Evolutionary conservation across 2,888 invertebrate species (phyloP).

Genomic region (Uloborus plumipes): DNA sequence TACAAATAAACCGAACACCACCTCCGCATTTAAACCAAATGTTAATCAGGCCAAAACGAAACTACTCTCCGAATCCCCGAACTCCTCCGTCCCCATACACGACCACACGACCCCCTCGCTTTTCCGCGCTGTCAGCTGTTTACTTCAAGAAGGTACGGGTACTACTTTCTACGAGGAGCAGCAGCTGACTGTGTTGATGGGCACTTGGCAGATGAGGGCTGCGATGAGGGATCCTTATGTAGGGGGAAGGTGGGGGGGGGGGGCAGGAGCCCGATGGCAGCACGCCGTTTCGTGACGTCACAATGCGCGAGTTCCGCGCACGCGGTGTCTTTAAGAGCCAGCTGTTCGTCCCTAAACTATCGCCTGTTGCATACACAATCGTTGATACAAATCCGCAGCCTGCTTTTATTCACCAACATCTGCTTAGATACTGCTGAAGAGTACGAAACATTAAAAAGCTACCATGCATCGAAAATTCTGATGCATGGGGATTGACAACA

Average conservation of each 20-base stretch:
- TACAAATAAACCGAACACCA: too few relatives aligned
- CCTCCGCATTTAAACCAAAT: too few relatives aligned
- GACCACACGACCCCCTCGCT: conserved; percentile 1
- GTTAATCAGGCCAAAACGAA: too few relatives aligned
- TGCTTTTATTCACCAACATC: conserved; percentile 37
- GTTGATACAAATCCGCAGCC: conserved; percentile 21
- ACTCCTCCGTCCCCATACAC: neutral
- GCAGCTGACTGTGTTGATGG: conserved; percentile 57
- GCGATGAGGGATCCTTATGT: neutral
- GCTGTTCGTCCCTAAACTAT: conserved; percentile 26
- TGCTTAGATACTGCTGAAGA: neutral
- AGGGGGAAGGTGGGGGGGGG: conserved; percentile 12
- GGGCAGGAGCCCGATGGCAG: conserved; percentile 39
- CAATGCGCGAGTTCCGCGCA: conserved; percentile 51
- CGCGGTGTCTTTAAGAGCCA: conserved; percentile 20
- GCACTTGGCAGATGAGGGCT: conserved; percentile 41
- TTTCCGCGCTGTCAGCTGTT: conserved; percentile 42
- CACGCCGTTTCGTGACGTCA: conserved; percentile 62
- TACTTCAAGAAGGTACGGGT: conserved; percentile 35
- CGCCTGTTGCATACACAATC: conserved; percentile 24
- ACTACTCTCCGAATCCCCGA: too few relatives aligned
- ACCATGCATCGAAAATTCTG: too few relatives aligned
- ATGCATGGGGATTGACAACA: too few relatives aligned
- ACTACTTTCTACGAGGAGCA: conserved; percentile 24
- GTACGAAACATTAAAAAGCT: too few relatives aligned